Percentiles rank a stretch among this genome's conserved stretches.
These are phyloP conservation scores for Vidua macroura DNA, from an alignment of 2,113 vertebrate species.

Conservation along the genomic window DNA sequence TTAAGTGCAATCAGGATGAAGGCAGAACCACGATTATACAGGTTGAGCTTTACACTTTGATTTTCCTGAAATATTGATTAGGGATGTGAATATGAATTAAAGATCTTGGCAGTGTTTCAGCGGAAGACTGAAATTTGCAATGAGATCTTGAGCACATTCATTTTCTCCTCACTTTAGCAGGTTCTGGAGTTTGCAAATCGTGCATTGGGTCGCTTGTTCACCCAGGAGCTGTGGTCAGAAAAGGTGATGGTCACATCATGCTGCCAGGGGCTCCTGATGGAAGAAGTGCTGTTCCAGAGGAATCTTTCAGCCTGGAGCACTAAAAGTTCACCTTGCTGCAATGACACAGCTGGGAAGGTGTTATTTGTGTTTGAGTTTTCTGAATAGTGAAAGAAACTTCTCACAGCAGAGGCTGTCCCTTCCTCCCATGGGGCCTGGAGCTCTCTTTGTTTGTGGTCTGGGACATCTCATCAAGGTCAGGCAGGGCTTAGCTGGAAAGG, in stretches of 20 bases:
- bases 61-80: constrained; percentile 31
- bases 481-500: not conserved
- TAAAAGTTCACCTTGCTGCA: not conserved
- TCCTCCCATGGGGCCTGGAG: not conserved
- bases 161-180: not conserved
- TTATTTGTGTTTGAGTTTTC: not conserved
- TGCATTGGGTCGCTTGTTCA: not conserved
- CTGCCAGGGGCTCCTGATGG: not conserved
- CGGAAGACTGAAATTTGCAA: not conserved
- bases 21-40: not conserved
- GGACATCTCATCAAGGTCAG: not conserved
- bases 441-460: not conserved
- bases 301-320: not conserved
- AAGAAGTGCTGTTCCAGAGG: not conserved
- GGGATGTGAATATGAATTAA: constrained; percentile 13
- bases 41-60: not conserved
- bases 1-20: not conserved
- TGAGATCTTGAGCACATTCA: not conserved
- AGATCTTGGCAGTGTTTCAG: not conserved
- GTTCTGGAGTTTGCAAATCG: not conserved
- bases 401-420: not conserved
- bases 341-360: not conserved
- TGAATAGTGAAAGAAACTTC: not conserved
- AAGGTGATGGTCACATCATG: fast-evolving
- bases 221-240: not conserved